These are phyloP conservation scores for Drosophila parabipectinata DNA, from an alignment of 1,140 invertebrate species.

Conservation along the genomic window DNA sequence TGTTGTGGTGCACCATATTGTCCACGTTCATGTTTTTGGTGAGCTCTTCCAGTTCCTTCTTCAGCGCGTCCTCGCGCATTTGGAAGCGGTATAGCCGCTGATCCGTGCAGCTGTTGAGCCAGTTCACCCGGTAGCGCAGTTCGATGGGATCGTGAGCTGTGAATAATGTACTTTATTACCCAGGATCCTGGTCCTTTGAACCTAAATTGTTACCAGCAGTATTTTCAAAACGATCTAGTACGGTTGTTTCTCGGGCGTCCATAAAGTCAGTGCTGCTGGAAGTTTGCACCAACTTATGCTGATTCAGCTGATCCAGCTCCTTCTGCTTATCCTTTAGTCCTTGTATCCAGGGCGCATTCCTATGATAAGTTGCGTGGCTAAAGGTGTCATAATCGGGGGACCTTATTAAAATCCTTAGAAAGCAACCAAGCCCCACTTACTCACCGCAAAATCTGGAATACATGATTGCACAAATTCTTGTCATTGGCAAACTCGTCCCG, in stretches of 20 bases:
- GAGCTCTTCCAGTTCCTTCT: constrained; percentile 6
- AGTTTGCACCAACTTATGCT: too few species aligned
- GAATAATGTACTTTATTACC: too few species aligned
- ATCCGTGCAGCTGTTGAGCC: constrained; percentile 39
- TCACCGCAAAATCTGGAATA: constrained; percentile 25
- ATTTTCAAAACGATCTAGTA: constrained; percentile 3
- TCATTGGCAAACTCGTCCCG: constrained; percentile 1
- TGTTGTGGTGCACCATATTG: not conserved
- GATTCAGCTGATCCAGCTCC: not conserved
- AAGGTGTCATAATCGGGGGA: not conserved
- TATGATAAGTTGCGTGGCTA: constrained; percentile 36
- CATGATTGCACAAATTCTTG: constrained; percentile 18
- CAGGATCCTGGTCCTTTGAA: not conserved
- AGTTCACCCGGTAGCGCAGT: constrained; percentile 49
- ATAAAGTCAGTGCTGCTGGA: not conserved
- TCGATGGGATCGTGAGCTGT: constrained; percentile 47
- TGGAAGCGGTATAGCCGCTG: constrained; percentile 11
- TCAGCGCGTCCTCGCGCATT: constrained; percentile 22
- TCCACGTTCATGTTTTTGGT: not conserved
- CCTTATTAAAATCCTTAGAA: not conserved
- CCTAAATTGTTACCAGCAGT: not conserved
- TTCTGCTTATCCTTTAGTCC: not conserved
- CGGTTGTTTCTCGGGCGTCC: not conserved
- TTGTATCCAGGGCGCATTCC: constrained; percentile 24
- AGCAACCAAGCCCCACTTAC: not conserved